A percentile compares a stretch with the other conserved stretches of the same genome.
Conservation (phyloP, 2,113 vertebrate genomes). For the Colinus virginianus region DNA sequence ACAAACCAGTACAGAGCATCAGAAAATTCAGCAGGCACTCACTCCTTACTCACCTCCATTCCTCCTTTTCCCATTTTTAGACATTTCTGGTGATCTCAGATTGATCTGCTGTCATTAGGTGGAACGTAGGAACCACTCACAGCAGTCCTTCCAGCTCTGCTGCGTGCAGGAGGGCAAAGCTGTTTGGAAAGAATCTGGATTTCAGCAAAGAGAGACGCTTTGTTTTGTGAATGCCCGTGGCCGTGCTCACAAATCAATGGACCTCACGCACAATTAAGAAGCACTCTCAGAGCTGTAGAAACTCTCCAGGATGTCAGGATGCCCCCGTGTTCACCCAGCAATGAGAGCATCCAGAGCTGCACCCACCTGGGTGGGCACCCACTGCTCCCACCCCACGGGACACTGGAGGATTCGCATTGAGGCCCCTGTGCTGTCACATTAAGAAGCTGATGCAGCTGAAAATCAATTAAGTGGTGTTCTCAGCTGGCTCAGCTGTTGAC, state of each 20-base stretch:
- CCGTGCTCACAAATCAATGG: not conserved
- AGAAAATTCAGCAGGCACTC: not conserved
- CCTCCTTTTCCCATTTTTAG: not conserved
- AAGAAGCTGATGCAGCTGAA: not conserved
- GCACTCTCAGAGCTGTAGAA: not conserved
- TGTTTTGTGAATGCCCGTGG: fast-evolving
- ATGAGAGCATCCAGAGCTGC: not conserved
- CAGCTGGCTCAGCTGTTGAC: not conserved
- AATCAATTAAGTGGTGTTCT: not conserved
- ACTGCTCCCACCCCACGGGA: too few species aligned
- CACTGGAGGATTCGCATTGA: not conserved
- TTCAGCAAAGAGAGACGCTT: not conserved
- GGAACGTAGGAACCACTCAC: not conserved
- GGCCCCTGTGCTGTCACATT: not conserved
- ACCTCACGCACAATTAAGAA: not conserved
- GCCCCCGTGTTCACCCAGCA: not conserved
- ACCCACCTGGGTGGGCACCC: not conserved
- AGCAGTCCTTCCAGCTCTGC: not conserved
- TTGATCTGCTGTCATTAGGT: not conserved
- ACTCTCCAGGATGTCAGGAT: not conserved
- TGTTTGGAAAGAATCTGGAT: fast-evolving
- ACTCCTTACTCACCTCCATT: not conserved
- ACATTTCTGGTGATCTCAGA: not conserved
- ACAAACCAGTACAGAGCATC: not conserved
- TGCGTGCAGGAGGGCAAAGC: not conserved